Percentiles rank a stretch among this genome's conserved stretches.
phyloP scores from a whole-genome alignment of 2,113 vertebrate species.

The Falco punctatus region DNA sequence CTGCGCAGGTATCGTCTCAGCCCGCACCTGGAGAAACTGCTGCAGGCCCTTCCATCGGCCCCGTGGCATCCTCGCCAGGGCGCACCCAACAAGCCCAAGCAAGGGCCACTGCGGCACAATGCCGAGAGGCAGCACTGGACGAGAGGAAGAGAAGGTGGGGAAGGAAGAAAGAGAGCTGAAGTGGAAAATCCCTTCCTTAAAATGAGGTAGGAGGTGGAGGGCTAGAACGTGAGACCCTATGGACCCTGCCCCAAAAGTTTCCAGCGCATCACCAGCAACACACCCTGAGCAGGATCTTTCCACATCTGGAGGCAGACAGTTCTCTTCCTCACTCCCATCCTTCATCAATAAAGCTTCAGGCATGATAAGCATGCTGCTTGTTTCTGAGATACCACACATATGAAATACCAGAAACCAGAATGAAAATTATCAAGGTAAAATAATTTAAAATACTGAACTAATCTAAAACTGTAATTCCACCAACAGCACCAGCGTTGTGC shows the following conservation, averaged over 20 bases:
- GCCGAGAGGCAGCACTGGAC: neutral
- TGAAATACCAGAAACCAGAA: neutral
- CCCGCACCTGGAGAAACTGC: too few species aligned
- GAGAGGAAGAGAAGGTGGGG: neutral
- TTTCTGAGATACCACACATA: accelerated
- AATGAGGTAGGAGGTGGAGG: neutral
- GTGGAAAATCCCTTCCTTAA: neutral
- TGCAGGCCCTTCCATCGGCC: too few species aligned
- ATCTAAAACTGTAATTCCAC: neutral
- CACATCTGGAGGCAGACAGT: neutral
- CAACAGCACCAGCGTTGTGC: neutral
- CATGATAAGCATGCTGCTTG: neutral
- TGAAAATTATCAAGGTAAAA: neutral
- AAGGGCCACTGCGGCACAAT: too few species aligned
- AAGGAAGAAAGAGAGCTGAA: neutral
- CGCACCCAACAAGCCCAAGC: neutral
- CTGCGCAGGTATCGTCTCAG: too few species aligned
- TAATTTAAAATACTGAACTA: neutral
- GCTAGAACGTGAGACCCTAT: accelerated
- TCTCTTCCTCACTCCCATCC: neutral
- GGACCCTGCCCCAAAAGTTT: too few species aligned
- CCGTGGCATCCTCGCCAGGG: neutral
- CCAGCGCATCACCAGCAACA: neutral
- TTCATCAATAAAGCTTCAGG: neutral
- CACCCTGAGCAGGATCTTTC: accelerated